Evolutionary conservation across 2,888 invertebrate species (phyloP).

Genomic region (Lithophane socia): DNA sequence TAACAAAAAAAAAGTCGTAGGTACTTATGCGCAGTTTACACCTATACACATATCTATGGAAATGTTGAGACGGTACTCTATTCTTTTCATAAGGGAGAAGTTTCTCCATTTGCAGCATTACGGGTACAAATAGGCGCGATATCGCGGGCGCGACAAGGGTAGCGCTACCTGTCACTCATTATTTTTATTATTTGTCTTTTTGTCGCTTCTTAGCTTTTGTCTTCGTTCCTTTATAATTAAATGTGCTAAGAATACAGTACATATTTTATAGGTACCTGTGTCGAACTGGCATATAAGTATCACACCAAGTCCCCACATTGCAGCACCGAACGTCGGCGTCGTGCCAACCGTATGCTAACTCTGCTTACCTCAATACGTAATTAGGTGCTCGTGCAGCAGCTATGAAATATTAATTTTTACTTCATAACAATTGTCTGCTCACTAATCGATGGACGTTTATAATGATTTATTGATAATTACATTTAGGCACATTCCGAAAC

Average conservation of each 20-base stretch:
- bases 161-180: too few relatives aligned
- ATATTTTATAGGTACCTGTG: neutral
- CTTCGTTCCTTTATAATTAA: conserved; percentile 40
- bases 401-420: conserved; percentile 58
- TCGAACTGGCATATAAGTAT: conserved; percentile 23
- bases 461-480: conserved; percentile 54
- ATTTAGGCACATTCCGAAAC: conserved; percentile 39
- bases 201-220: conserved; percentile 23
- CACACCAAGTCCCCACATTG: conserved; percentile 38
- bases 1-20: neutral
- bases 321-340: conserved; percentile 31
- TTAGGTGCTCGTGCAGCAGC: conserved; percentile 45
- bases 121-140: too few relatives aligned
- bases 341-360: conserved; percentile 32
- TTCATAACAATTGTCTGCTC: conserved; percentile 52
- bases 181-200: neutral
- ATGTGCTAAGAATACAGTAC: neutral
- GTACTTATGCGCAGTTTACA: neutral
- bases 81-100: conserved; percentile 4
- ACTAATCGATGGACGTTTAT: conserved; percentile 51
- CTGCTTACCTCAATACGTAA: conserved; percentile 54
- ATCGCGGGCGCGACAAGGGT: too few relatives aligned
- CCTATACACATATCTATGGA: neutral
- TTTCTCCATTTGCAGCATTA: conserved; percentile 15
- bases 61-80: conserved; percentile 6